Conservation (phyloP, 2,113 vertebrate genomes). For the Ibidorhyncha struthersii region DNA sequence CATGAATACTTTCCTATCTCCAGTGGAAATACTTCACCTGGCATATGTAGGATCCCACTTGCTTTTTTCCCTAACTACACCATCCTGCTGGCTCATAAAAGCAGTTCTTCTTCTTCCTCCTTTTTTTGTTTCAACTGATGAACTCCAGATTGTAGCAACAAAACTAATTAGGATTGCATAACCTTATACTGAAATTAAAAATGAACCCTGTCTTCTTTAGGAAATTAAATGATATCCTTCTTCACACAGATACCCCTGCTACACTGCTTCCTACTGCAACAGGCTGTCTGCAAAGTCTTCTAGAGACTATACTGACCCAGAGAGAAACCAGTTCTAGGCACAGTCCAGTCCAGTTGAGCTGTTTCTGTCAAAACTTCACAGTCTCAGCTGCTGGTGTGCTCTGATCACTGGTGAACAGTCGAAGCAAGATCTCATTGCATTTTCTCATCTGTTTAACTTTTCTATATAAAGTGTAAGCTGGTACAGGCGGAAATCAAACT, state of each 20-base stretch:
- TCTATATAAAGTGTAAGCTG: background rate
- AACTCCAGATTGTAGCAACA: background rate
- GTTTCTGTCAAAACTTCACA: background rate
- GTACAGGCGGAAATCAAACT: background rate
- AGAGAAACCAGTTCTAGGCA: background rate
- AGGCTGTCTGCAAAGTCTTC: background rate
- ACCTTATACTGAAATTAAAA: constrained; percentile 4
- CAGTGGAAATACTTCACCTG: background rate
- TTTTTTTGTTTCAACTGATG: constrained; percentile 2
- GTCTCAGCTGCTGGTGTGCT: background rate
- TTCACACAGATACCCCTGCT: background rate
- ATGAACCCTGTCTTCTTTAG: background rate
- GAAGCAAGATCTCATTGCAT: background rate
- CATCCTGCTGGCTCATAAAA: background rate
- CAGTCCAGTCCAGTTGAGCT: background rate
- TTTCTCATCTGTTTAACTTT: background rate
- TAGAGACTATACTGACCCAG: background rate
- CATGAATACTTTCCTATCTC: background rate
- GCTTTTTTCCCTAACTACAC: background rate
- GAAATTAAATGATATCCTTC: background rate
- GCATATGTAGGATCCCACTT: background rate
- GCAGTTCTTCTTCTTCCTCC: background rate
- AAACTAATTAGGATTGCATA: background rate
- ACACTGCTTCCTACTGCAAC: background rate
- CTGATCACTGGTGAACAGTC: background rate